Percentiles rank a stretch among this genome's conserved stretches.
Evolutionary conservation across 2,797 vertebrate species (phyloP).

Genomic region (Intellagama lesueurii): DNA sequence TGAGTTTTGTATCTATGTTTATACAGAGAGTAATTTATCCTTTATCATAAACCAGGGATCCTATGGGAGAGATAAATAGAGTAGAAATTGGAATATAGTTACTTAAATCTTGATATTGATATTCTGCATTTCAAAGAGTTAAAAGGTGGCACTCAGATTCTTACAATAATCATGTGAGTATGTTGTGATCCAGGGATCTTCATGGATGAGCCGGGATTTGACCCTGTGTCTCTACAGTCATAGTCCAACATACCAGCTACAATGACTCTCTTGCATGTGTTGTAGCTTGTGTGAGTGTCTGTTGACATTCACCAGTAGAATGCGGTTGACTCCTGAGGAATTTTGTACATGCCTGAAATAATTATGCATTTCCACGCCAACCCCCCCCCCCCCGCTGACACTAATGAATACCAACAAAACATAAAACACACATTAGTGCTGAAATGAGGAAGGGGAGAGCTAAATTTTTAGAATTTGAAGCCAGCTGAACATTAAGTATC

Average conservation of each 20-base stretch:
- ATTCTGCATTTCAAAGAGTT: neutral
- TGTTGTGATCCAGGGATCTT: too few relatives aligned
- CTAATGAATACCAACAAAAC: neutral
- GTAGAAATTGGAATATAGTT: neutral
- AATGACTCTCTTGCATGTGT: neutral
- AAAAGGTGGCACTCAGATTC: neutral
- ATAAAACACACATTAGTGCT: conserved; percentile 7
- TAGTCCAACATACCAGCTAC: neutral
- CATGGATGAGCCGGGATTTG: neutral
- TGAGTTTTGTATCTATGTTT: neutral
- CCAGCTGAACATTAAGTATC: conserved; percentile 17
- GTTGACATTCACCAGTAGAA: neutral
- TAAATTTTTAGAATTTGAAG: conserved; percentile 5
- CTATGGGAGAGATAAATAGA: neutral
- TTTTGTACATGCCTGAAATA: neutral
- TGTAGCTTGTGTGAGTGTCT: neutral
- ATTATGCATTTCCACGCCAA: neutral
- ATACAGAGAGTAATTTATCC: neutral
- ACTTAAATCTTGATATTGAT: neutral
- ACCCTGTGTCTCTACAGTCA: neutral
- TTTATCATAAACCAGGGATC: neutral
- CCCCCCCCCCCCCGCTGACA: neutral
- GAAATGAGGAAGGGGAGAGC: neutral
- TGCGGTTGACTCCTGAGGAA: neutral
- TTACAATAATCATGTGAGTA: neutral